Evolutionary conservation across 2,888 invertebrate species (phyloP), one percentile per base, ranked within the genome.

Genomic region (Mythimna loreyi): DNA sequence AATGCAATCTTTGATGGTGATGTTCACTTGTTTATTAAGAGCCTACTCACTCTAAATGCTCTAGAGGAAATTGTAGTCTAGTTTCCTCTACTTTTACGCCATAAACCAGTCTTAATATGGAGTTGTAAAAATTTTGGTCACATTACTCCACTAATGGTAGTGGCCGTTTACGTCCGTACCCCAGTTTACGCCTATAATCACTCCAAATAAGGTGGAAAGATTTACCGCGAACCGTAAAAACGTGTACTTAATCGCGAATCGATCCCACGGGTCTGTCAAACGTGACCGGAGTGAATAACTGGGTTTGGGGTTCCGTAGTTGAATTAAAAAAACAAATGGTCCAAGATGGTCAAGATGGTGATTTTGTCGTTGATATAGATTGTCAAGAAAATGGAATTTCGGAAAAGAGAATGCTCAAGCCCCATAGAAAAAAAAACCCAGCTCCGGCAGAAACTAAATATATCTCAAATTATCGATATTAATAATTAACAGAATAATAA

Each of bases 261-360:
- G 84, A 86, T 87, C 87, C 86, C 85, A 9, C 25, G 83, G 82
- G 85, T 66, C 79, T 78, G 73, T 75, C 66, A 72, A 79, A 91
- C 89, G 91, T 91, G 92, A 89, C 88, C 76, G 74, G 86, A 83
- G 80, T 89, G 80, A 85, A 86, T 83, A 79, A 76, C 67, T 82
- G 65, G 63, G 59, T 53, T 74, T 55, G 19, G 70, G 53, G 65
- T 59, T 67, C 57, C 56, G 43, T 33, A 33, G 21, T 8, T 21
- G 33, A 33, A 53, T 53, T 13, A n/a, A 11, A 13, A 21, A 53
- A 11, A 11, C 2, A 16, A 16, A 3, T 45, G 43, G n/a, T 45
- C 43, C 43, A 19, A 40, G 40, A 13, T 13, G 36, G 13, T 36
- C 3, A 11, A 11, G 11, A 0, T 3, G 33, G 11, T 36, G 11